Base-by-base conservation (phyloP, 1,140 invertebrate genomes). In the Hormaphis cornu region DNA sequence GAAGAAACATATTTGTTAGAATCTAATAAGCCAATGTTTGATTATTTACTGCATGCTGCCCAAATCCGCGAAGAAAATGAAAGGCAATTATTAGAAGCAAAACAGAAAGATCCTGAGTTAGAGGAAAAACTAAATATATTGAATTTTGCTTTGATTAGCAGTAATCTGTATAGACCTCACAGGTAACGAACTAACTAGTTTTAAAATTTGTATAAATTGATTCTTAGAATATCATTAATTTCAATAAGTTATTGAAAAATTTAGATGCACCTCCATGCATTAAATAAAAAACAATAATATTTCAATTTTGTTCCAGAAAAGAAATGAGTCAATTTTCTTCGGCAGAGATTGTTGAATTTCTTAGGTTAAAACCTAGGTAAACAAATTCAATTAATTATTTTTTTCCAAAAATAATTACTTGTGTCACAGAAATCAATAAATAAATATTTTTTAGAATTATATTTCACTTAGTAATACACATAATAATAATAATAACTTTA, bases 281-380 rank as follows among this genome's bases (percentile, higher is more conserved):
- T n/a, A n/a, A n/a, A n/a, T n/a, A n/a, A n/a, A n/a, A n/a, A n/a
- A n/a, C n/a, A n/a, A n/a, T n/a, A n/a, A n/a, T n/a, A n/a, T n/a
- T n/a, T n/a, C n/a, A n/a, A n/a, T n/a, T n/a, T n/a, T n/a, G 2
- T 28, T 28, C 50, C 48, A 66, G 44, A 16, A 50, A 22, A 22
- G 16, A 66, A 26, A 66, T 66, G 44, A 7, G 28, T 33, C n/a
- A 50, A 14, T 66, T 35, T 66, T 22, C 44, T 14, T 20, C 28
- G 22, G 28, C 61, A 9, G 61, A 66, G 82, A 81, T 70, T 84
- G 87, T 76, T 85, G 85, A 54, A n/a, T 16, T 50, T 16, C 61
- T 42, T 3, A 66, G 16, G 35, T 12, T 66, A 66, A 66, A 66
- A 35, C 26, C 18, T 10, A 66, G 26, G 61, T 66, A 66, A 66